phyloP scores from a whole-genome alignment of 2,888 invertebrate species.

The Carpatolechia fugitivella region DNA sequence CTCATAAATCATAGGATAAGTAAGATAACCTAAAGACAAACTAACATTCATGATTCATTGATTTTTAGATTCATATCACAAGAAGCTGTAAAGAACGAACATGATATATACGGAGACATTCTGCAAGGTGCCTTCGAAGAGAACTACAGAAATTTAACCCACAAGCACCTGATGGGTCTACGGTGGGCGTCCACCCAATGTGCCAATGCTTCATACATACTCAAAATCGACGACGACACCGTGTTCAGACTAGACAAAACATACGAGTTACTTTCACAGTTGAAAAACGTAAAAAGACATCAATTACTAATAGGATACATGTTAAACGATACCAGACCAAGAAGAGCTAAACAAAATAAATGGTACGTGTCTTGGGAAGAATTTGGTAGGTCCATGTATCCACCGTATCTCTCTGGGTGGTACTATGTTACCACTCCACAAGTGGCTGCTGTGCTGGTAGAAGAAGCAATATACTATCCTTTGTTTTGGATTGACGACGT shows the following conservation, averaged over 20 bases:
- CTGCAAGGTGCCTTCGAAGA: constrained; percentile 88
- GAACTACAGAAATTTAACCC: constrained; percentile 88
- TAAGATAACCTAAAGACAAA: no score
- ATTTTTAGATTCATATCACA: constrained; percentile 73
- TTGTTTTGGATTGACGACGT: constrained; percentile 97
- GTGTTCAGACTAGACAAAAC: constrained; percentile 84
- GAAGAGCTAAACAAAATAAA: constrained; percentile 84
- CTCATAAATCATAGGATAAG: no score
- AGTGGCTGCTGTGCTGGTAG: constrained; percentile 78
- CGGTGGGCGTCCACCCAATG: constrained; percentile 86
- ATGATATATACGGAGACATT: constrained; percentile 82
- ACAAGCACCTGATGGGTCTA: constrained; percentile 90
- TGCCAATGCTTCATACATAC: constrained; percentile 78
- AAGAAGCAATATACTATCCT: constrained; percentile 73
- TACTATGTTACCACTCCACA: constrained; percentile 86
- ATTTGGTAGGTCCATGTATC: constrained; percentile 81
- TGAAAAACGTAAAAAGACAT: constrained; percentile 27
- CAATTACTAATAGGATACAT: constrained; percentile 82
- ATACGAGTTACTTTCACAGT: constrained; percentile 34
- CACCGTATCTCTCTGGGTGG: constrained; percentile 91
- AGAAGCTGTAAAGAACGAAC: constrained; percentile 80
- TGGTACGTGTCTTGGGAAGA: constrained; percentile 88
- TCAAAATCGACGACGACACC: constrained; percentile 92
- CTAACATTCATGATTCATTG: no score
- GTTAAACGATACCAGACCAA: constrained; percentile 81